Base-by-base conservation (phyloP, 2,797 vertebrate genomes). In the Myripristis murdjan region DNA sequence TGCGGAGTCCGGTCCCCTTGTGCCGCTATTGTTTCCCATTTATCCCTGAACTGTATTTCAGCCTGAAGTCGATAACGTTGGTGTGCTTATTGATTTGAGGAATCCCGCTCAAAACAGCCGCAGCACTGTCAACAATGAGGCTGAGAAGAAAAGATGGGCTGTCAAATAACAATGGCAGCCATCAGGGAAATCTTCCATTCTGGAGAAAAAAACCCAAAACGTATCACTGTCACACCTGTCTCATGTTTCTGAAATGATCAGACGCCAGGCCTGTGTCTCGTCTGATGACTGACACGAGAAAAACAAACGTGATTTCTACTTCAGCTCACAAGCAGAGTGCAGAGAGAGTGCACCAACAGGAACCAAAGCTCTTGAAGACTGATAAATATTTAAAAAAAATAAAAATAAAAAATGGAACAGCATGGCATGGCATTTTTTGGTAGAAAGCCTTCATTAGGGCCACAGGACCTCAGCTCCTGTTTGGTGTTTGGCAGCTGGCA, bases 21-120 rank as follows among this genome's bases (percentile, higher is more conserved):
- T 33, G 23, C 23, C 47, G 35, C 23, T 70, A 61, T 55, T 74
- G 73, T 70, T 66, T 63, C 73, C 22, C 49, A 61, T 66, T 64
- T 35, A 39, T 61, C 18, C 28, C 14, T 1, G 0, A 18, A 12
- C 33, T 41, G 8, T 22, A 33, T 41, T 62, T 58, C 28, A 55
- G 35, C 8, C 37, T 49, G 20, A 23, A 18, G 24, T 70, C 46
- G 9, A 66, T 59, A 20, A 44, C 6, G 39, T n/a, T 20, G 23
- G 6, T 23, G n/a, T 0, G 8, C 22, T n/a, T 10, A 33, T 6
- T 24, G 46, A 62, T 43, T 26, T 1, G 10, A 10, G 49, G n/a
- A 44, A 51, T 47, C n/a, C 11, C 1, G 26, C 37, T 41, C 28
- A 59, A 48, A 48, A 24, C 33, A 2, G 35, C 33, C 31, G 31